phyloP scores from a whole-genome alignment of 1,140 invertebrate species.

The Eriosoma lanigerum region DNA sequence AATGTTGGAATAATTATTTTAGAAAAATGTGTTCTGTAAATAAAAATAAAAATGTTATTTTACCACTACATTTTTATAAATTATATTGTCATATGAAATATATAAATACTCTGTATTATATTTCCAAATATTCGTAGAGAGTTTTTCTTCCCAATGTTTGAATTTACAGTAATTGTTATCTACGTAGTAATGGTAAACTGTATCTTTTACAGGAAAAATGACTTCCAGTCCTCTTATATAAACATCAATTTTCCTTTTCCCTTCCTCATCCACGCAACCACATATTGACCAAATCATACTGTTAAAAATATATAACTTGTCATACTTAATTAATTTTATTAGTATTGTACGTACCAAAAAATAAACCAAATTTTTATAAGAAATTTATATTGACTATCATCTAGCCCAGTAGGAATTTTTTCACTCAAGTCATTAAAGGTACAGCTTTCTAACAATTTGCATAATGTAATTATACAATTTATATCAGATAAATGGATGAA shows the following conservation, averaged over 20 bases:
- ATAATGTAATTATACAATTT: conserved; percentile 12
- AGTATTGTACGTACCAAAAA: neutral
- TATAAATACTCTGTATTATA: conserved; percentile 8
- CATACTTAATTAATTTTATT: neutral
- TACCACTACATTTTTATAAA: neutral
- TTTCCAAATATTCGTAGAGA: conserved; percentile 64
- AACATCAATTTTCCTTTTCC: conserved; percentile 23
- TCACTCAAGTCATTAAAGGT: neutral
- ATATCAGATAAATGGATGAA: neutral
- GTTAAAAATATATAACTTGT: neutral
- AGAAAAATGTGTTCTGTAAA: conserved; percentile 9
- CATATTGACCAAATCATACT: conserved; percentile 40
- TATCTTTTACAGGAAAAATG: conserved; percentile 79
- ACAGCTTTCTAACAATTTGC: conserved; percentile 17
- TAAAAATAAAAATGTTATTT: conserved; percentile 14
- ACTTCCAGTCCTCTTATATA: conserved; percentile 11
- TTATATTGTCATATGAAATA: neutral
- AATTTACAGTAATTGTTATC: conserved; percentile 70
- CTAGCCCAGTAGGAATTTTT: neutral
- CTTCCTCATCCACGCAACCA: neutral
- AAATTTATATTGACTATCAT: neutral
- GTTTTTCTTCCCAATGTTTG: conserved; percentile 75
- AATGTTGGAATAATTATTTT: conserved; percentile 76
- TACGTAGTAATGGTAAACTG: conserved; percentile 84
- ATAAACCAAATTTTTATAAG: conserved; percentile 28